Percentiles rank a stretch among this genome's conserved stretches.
Evolutionary conservation across 2,797 vertebrate genomes (phyloP).

Genomic region (Vespertilio murinus): DNA sequence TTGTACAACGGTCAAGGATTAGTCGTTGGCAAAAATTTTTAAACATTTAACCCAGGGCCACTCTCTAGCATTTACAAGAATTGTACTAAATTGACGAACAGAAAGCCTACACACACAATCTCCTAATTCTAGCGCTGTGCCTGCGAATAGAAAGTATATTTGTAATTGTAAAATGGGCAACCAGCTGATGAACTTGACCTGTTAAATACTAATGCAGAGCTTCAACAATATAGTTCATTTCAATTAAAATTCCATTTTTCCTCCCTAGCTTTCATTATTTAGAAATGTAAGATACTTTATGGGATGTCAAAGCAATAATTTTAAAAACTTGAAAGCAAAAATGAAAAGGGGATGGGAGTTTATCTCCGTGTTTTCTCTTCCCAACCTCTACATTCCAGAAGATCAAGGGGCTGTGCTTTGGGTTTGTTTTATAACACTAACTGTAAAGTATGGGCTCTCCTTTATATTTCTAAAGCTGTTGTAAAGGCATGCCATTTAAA

Average conservation of each 20-base stretch:
- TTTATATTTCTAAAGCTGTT: not conserved
- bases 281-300: slow-evolving; percentile 5
- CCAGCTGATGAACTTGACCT: slow-evolving; percentile 22
- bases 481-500: not conserved
- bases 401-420: not conserved
- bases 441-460: not conserved
- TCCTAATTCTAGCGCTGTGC: slow-evolving; percentile 29
- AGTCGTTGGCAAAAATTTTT: slow-evolving; percentile 33
- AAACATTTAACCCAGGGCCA: not conserved
- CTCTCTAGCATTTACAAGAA: slow-evolving; percentile 43
- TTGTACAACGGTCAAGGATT: slow-evolving; percentile 28
- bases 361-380: not conserved
- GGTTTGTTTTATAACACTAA: not conserved
- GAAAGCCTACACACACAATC: slow-evolving; percentile 33
- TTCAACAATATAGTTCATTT: slow-evolving; percentile 43
- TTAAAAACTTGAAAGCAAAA: slow-evolving; percentile 30
- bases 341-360: not conserved
- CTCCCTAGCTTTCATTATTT: not conserved
- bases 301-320: not conserved
- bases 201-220: not conserved
- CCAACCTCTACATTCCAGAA: not conserved
- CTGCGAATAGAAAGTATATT: slow-evolving; percentile 49
- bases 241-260: slow-evolving; percentile 16
- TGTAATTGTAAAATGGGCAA: slow-evolving; percentile 35
- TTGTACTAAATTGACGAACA: not conserved